Base-by-base conservation (phyloP, 1,140 invertebrate genomes). In the Orius insidiosus region DNA sequence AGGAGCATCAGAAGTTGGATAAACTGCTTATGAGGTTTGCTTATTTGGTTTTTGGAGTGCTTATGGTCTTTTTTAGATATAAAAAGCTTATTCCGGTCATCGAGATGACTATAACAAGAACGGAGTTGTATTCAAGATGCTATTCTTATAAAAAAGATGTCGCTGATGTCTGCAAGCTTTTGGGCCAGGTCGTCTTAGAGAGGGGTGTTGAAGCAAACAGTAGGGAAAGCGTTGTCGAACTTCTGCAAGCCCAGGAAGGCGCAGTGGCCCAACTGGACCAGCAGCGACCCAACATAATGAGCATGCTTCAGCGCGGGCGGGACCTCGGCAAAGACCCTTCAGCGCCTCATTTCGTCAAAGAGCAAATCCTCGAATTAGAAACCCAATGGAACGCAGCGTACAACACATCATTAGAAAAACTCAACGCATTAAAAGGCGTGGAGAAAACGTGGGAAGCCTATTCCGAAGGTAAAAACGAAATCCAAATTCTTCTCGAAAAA, bases 41-140 rank as follows among this genome's bases (percentile, higher is more conserved):
- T n/a, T n/a, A n/a, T n/a, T n/a, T n/a, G n/a, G n/a, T n/a, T n/a
- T n/a, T n/a, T n/a, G n/a, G n/a, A n/a, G n/a, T n/a, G n/a, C n/a
- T n/a, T n/a, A n/a, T n/a, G n/a, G n/a, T n/a, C n/a, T n/a, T 18
- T 48, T 34, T 30, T 4, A 73, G 86, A 46, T 93, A 93, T 59
- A 89, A 92, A 60, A 83, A 83, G 53, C 65, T 96, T 1, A 85
- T 93, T 54, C 89, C 89, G 2, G 81, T 79, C 1, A 86, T 95
- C 52, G 88, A 95, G 59, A 78, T 88, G 16, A 88, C 86, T 1
- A 83, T 89, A 71, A 80, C 85, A 1, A 86, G 87, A 62, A 89
- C 89, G 1, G 85, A 92, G 54, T 79, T 88, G 0, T 82, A 88
- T 55, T 85, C 86, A 5, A 85, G 86, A 60, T 93, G 88, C 60